Evolutionary conservation across 2,888 invertebrate genomes (phyloP).

Genomic region (Cheilosia vernalis): DNA sequence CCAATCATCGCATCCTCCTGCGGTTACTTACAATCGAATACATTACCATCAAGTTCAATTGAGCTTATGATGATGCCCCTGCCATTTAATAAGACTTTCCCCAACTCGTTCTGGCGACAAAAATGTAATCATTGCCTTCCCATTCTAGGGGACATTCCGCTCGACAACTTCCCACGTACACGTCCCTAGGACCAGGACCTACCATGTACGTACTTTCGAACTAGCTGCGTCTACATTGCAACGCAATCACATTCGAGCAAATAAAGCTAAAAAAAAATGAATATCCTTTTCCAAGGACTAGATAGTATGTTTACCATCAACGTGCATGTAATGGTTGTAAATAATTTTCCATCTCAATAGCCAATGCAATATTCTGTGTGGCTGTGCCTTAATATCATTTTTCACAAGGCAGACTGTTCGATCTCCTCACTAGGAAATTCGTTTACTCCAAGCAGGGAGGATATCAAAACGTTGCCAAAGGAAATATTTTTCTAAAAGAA

Average conservation of each 20-base stretch:
- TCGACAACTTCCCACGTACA: neutral
- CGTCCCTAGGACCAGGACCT: too few species aligned
- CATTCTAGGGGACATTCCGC: neutral
- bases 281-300: slow-evolving; percentile 15
- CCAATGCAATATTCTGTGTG: slow-evolving; percentile 60
- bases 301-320: neutral
- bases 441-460: slow-evolving; percentile 13
- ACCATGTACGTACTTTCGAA: neutral
- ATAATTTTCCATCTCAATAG: slow-evolving; percentile 66
- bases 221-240: slow-evolving; percentile 27
- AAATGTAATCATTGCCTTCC: neutral
- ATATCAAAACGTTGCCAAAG: slow-evolving; percentile 3
- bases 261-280: slow-evolving; percentile 15
- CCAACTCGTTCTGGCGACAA: slow-evolving; percentile 2
- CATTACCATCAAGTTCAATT: slow-evolving; percentile 43
- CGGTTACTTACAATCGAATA: slow-evolving; percentile 22
- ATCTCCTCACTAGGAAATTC: neutral
- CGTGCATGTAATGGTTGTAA: slow-evolving; percentile 44
- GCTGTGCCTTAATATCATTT: slow-evolving; percentile 10
- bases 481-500: neutral
- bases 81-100: slow-evolving; percentile 22
- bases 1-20: slow-evolving; percentile 6
- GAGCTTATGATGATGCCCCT: slow-evolving; percentile 9
- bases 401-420: neutral
- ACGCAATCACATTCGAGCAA: slow-evolving; percentile 42